These are phyloP conservation scores for Engraulis encrasicolus DNA, from an alignment of 2,113 vertebrate genomes.

Conservation along the genomic window DNA sequence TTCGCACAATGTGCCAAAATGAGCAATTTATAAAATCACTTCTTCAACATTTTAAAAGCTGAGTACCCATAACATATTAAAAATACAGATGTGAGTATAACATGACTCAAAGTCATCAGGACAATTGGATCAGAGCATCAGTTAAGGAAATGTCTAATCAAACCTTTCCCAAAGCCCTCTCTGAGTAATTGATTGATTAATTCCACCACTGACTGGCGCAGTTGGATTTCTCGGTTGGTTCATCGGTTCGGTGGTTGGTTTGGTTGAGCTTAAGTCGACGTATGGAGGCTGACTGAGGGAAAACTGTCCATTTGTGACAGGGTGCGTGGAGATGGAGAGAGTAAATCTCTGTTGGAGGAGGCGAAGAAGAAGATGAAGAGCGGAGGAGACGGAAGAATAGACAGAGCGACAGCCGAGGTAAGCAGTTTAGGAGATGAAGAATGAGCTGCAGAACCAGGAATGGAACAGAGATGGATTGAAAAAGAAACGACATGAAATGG, in stretches of 20 bases:
- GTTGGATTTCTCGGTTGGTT: background rate
- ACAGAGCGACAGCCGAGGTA: background rate
- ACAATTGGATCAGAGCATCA: background rate
- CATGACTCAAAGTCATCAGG: too few relatives aligned
- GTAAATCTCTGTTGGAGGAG: background rate
- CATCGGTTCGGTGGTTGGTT: too few relatives aligned
- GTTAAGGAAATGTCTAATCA: background rate
- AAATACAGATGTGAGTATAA: too few relatives aligned
- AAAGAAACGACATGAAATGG: background rate
- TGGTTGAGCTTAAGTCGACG: background rate
- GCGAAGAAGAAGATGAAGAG: slow-evolving; percentile 7
- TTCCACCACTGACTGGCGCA: too few relatives aligned
- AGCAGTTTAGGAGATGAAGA: background rate
- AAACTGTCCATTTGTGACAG: background rate
- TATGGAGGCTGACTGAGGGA: background rate
- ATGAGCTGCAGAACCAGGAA: background rate
- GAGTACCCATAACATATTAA: too few relatives aligned
- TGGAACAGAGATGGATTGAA: background rate
- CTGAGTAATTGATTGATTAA: background rate
- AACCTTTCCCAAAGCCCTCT: background rate
- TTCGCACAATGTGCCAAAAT: too few relatives aligned
- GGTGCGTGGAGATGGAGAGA: background rate
- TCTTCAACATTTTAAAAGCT: too few relatives aligned
- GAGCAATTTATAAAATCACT: too few relatives aligned
- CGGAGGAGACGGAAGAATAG: background rate